A percentile compares a stretch with the other conserved stretches of the same genome.
Conservation (phyloP, 1,140 invertebrate species). For the Eueides isabella region DNA sequence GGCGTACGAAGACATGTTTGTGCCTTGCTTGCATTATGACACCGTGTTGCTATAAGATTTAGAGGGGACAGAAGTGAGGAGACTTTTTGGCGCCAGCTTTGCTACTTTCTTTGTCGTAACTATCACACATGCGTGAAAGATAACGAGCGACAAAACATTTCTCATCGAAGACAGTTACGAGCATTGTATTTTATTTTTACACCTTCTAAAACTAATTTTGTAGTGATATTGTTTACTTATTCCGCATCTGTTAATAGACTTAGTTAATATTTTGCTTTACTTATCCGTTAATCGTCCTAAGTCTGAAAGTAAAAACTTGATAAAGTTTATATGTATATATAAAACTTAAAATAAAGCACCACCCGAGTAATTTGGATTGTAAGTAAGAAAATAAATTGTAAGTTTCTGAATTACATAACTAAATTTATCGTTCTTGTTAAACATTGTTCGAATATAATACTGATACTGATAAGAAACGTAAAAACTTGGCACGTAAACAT, state of each 20-base stretch:
- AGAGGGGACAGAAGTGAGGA: constrained; percentile 76
- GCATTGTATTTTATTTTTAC: constrained; percentile 13
- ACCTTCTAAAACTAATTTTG: background rate
- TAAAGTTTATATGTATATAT: too few species aligned
- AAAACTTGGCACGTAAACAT: background rate
- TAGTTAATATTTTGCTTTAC: too few species aligned
- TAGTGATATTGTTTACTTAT: background rate
- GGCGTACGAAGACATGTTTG: constrained; percentile 80
- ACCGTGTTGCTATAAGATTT: constrained; percentile 78
- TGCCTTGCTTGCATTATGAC: constrained; percentile 81
- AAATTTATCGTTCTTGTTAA: too few species aligned
- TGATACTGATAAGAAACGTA: background rate
- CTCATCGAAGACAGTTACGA: constrained; percentile 31
- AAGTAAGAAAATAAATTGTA: background rate
- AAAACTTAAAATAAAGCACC: too few species aligned
- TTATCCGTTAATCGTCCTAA: too few species aligned
- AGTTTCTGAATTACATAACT: background rate
- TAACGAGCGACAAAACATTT: constrained; percentile 34
- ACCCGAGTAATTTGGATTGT: background rate
- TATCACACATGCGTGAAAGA: constrained; percentile 34
- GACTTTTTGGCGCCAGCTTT: constrained; percentile 68
- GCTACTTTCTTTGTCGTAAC: constrained; percentile 64
- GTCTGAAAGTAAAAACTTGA: too few species aligned
- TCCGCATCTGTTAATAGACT: too few species aligned
- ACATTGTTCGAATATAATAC: background rate